phyloP scores from a whole-genome alignment of 2,888 invertebrate genomes.

The Drosophila parthenogenetica region DNA sequence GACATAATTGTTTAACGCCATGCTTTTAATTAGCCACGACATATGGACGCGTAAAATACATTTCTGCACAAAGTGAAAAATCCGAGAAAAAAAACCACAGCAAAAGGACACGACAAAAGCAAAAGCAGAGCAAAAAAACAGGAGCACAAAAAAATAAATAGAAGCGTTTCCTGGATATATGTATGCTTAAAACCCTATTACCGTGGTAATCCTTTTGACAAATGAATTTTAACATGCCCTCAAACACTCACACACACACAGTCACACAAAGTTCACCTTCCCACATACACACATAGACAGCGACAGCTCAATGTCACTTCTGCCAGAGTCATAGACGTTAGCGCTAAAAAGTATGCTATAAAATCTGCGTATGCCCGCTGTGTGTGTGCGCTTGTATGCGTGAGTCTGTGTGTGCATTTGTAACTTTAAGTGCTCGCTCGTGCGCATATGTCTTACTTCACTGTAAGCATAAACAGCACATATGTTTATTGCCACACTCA shows the following conservation, averaged over 20 bases:
- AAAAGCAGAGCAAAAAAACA: slow-evolving; percentile 32
- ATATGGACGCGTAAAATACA: slow-evolving; percentile 47
- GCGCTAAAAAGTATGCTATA: slow-evolving; percentile 73
- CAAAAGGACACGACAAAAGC: slow-evolving; percentile 48
- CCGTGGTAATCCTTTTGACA: slow-evolving; percentile 81
- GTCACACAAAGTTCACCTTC: slow-evolving; percentile 19
- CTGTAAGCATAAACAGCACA: slow-evolving; percentile 13
- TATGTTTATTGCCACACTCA: slow-evolving; percentile 30
- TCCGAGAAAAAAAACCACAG: slow-evolving; percentile 33
- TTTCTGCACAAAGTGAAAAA: slow-evolving; percentile 30
- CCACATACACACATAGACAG: slow-evolving; percentile 18
- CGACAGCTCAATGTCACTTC: slow-evolving; percentile 48
- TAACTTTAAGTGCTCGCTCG: slow-evolving; percentile 19
- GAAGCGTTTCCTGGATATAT: slow-evolving; percentile 57
- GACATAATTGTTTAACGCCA: slow-evolving; percentile 77
- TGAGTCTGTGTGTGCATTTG: slow-evolving; percentile 3
- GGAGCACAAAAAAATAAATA: slow-evolving; percentile 32
- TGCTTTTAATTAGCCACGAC: slow-evolving; percentile 75
- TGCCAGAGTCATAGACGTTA: slow-evolving; percentile 24
- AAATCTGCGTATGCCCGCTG: slow-evolving; percentile 52
- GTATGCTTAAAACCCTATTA: slow-evolving; percentile 76
- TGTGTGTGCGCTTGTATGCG: slow-evolving; percentile 20
- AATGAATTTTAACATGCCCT: slow-evolving; percentile 75
- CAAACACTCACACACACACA: slow-evolving; percentile 38
- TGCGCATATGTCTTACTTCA: slow-evolving; percentile 36